Base-by-base conservation (phyloP, 2,113 vertebrate genomes). In the Ceyx margarethae region DNA sequence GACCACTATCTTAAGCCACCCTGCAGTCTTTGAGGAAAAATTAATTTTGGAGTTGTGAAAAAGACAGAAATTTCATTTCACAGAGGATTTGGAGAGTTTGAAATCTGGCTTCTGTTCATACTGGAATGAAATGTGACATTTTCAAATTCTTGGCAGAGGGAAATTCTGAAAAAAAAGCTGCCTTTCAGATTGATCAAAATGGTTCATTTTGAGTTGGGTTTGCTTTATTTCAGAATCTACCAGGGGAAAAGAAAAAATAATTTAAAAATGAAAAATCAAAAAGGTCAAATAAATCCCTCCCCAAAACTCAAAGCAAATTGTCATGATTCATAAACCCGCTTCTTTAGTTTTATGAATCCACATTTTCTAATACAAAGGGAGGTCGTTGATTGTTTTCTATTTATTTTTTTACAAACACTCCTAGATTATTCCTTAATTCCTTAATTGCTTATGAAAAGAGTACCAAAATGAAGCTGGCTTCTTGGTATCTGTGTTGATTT, bases 41-140 rank as follows among this genome's bases (percentile, higher is more conserved):
- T 91, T 85, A 91, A 92, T 87, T 94, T 92, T 77, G 76, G 91
- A 94, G 84, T 91, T 87, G 89, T 72, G 87, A 93, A 85, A 95
- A 85, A 91, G 73, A 75, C 46, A 93, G 84, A 94, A 92, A 85
- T 92, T 94, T 85, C 62, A 42, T 93, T 95, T 92, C 19, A 19
- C 71, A 48, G 60, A 89, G 87, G 85, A 93, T 87, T 92, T 93
- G 79, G 87, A 94, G 91, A 77, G 89, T 93, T 95, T 0, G 29
- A 89, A 93, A 92, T 93, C 87, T 96, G 96, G 94, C 92, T 96
- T 89, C 91, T 92, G 89, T 96, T 96, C 94, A 77, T 93, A 23
- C 89, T 95, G 96, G 94, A 96, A 92, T 94, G 91, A 96, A 96
- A 95, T 94, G 85, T 96, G 95, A 96, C 95, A 96, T 96, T 94